A percentile compares a stretch with the other conserved stretches of the same genome.
Conservation (phyloP, 2,113 vertebrate species). For the Microcebus griseorufus region DNA sequence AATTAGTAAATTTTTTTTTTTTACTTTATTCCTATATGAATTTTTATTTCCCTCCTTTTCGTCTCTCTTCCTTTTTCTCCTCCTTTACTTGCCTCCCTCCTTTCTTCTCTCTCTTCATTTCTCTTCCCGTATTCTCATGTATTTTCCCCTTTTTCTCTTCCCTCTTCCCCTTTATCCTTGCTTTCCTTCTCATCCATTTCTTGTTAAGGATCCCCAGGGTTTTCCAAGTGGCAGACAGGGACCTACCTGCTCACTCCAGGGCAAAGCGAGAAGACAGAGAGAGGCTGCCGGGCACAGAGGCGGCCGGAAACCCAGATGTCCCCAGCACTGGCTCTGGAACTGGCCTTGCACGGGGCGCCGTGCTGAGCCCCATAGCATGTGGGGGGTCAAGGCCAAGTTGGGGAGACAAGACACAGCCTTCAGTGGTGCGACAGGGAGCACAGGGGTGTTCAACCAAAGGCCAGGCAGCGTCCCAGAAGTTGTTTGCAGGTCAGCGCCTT, state of each 20-base stretch:
- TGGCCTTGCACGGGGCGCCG: accelerated
- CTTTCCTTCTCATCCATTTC: neutral
- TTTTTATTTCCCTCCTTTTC: neutral
- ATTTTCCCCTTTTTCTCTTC: neutral
- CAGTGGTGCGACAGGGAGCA: neutral
- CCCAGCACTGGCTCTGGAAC: accelerated
- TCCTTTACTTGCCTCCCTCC: neutral
- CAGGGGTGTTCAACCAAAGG: neutral
- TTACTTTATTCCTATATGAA: neutral
- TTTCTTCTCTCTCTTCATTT: neutral
- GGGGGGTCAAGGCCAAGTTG: accelerated
- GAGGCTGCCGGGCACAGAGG: neutral
- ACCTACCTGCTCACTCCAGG: neutral
- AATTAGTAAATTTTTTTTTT: too few species aligned
- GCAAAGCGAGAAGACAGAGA: neutral
- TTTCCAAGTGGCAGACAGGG: neutral
- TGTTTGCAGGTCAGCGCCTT: neutral
- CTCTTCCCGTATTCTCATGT: neutral
- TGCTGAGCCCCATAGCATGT: neutral
- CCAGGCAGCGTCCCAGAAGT: neutral
- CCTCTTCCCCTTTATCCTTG: neutral
- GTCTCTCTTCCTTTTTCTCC: neutral
- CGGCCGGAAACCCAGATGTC: accelerated
- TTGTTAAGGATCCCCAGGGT: neutral
- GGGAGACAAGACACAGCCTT: neutral